A percentile compares a stretch with the other conserved stretches of the same genome.
Evolutionary conservation across 2,113 vertebrate genomes (phyloP).

Genomic region (Suricata suricatta): DNA sequence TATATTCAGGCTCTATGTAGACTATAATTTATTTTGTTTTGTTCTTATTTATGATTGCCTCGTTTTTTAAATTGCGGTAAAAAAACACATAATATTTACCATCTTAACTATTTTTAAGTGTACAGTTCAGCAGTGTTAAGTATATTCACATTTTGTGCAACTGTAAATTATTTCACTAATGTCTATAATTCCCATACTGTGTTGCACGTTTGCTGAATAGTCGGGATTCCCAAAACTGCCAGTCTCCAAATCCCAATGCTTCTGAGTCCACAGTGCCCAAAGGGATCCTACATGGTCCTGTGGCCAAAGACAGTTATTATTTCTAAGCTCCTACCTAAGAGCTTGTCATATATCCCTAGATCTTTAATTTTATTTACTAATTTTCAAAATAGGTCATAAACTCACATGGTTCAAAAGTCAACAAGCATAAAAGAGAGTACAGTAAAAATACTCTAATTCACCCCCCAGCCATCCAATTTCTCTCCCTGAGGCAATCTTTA

Average conservation of each 20-base stretch:
- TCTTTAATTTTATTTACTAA: constrained; percentile 8
- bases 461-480: background rate
- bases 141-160: background rate
- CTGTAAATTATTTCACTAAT: background rate
- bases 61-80: background rate
- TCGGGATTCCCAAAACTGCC: background rate
- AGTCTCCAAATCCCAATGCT: background rate
- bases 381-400: constrained; percentile 34
- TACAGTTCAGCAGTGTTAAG: background rate
- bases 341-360: background rate
- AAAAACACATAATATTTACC: background rate
- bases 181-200: background rate
- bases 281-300: background rate
- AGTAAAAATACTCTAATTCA: background rate
- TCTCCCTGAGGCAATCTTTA: background rate
- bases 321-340: constrained; percentile 6
- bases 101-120: background rate
- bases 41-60: background rate
- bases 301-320: background rate
- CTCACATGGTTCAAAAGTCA: background rate
- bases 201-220: background rate
- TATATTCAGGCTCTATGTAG: background rate
- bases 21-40: background rate
- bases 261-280: background rate
- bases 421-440: background rate